Base-by-base conservation (phyloP, 2,113 vertebrate genomes). In the Bubo scandiacus region DNA sequence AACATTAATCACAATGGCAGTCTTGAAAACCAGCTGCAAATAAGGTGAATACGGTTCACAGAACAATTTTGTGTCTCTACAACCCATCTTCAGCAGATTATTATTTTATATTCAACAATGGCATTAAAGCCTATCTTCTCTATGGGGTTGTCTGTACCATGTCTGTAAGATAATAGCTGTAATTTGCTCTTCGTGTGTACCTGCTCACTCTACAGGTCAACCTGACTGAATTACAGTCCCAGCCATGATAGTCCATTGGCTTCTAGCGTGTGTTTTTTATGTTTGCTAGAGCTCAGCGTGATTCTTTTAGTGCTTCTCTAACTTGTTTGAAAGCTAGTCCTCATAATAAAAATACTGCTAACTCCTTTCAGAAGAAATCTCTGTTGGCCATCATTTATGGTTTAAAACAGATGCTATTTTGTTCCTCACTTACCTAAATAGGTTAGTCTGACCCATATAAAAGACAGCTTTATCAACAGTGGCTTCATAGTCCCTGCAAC, bases 151-250 rank as follows among this genome's bases (percentile, higher is more conserved):
- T 79, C 81, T 67, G 42, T 32, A 79, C 27, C 29, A 71, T 14
- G 43, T 16, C 47, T 55, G 27, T 32, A 84, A 89, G 59, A 22
- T 40, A 84, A 61, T 25, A 95, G 38, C 30, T 59, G 54, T 73
- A 78, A 95, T 92, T 75, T 95, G 49, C 75, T 75, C 75, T 49
- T 52, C 47, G 40, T 36, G 27, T 30, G 43, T 55, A 74, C 23
- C 18, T 83, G 25, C 52, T 92, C 72, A 86, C 63, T 71, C 63
- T 63, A 29, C 67, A 52, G 38, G 91, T 47, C 57, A 95, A 93
- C 83, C 80, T 82, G 78, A 77, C 90, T 79, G 65, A 96, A 91
- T 89, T 88, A 92, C 81, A 90, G 77, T 91, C 85, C 43, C 36
- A 82, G 32, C 92, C 81, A 78, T 47, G 36, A 57, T 15, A 75